Percentiles rank a stretch among this genome's conserved stretches.
These are phyloP conservation scores for Ptychobarbus kaznakovi DNA, from an alignment of 2,797 vertebrate genomes.

Conservation along the genomic window DNA sequence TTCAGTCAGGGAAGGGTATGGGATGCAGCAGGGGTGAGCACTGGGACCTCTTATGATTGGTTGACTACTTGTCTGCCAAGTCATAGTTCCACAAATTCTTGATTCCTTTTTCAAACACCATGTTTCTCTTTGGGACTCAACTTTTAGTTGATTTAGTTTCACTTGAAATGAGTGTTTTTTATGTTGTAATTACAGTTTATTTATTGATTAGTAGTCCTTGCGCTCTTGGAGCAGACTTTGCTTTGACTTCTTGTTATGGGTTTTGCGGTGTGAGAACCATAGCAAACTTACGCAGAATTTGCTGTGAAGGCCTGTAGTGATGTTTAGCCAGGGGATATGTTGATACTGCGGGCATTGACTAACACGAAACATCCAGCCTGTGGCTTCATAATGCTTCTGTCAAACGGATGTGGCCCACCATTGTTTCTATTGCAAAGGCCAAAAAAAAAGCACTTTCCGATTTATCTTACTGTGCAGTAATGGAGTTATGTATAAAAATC, in stretches of 20 bases:
- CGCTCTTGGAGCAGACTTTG: constrained; percentile 1
- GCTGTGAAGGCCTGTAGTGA: constrained; percentile 34
- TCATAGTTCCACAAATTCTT: constrained; percentile 56
- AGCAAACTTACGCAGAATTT: constrained; percentile 34
- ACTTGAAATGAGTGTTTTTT: constrained; percentile 22
- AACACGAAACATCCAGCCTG: neutral
- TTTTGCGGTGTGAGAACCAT: constrained; percentile 32
- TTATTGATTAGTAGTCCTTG: constrained; percentile 38
- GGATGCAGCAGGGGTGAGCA: constrained; percentile 53
- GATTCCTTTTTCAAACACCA: constrained; percentile 64
- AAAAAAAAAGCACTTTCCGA: neutral
- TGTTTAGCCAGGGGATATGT: constrained; percentile 4
- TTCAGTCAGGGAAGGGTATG: constrained; percentile 39
- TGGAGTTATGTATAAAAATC: neutral
- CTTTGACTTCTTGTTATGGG: constrained; percentile 37
- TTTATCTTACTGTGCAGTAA: constrained; percentile 5
- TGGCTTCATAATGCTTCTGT: neutral
- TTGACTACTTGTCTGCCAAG: constrained; percentile 23
- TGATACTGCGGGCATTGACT: neutral
- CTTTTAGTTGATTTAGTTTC: constrained; percentile 53
- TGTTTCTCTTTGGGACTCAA: constrained; percentile 54
- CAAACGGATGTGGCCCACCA: neutral
- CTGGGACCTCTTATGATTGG: constrained; percentile 14
- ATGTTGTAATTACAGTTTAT: constrained; percentile 41
- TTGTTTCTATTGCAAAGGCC: neutral